Evolutionary conservation across 2,113 vertebrate genomes (phyloP).

Genomic region (Pleuronectes platessa): DNA sequence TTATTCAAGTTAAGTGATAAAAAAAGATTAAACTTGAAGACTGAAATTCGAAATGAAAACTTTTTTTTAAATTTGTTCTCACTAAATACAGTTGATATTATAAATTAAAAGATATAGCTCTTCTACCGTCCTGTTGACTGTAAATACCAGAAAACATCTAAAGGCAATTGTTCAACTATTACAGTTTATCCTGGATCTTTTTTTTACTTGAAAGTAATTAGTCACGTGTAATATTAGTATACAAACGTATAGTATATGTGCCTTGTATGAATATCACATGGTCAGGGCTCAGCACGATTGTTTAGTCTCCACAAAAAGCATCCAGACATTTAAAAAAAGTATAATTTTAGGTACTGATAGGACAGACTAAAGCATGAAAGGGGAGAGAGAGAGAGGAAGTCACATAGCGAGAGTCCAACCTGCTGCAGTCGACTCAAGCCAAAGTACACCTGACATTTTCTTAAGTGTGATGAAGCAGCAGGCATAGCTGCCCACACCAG

Average conservation of each 20-base stretch:
- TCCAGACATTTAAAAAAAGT: background rate
- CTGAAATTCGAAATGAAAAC: background rate
- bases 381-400: no score
- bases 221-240: no score
- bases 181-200: no score
- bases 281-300: background rate
- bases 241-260: no score
- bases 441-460: background rate
- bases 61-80: background rate
- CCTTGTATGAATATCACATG: background rate
- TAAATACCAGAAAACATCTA: no score
- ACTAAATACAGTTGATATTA: background rate
- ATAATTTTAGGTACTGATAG: no score
- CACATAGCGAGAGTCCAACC: no score
- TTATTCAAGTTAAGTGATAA: no score
- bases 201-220: no score
- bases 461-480: background rate
- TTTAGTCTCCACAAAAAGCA: background rate
- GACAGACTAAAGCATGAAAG: no score
- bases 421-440: background rate
- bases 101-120: background rate
- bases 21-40: background rate
- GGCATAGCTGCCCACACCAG: background rate
- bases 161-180: no score
- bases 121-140: background rate